Base-by-base conservation (phyloP, 2,113 vertebrate genomes). In the Xiphias gladius region DNA sequence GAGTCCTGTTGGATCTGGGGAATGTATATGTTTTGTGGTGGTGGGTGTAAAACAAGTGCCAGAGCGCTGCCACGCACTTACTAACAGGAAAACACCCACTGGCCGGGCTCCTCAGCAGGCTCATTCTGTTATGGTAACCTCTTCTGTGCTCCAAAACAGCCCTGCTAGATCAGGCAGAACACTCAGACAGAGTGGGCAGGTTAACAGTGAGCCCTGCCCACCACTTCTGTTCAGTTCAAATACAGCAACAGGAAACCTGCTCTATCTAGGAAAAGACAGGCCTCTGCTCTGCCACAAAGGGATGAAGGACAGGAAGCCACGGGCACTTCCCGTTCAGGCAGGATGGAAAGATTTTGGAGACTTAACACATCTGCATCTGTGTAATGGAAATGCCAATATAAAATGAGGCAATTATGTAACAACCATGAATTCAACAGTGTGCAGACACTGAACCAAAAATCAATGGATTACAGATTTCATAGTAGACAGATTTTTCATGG, bases 101-200 rank as follows among this genome's bases (percentile, higher is more conserved):
- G 52, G 8, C 67, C 71, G 61, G 70, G 55, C 86, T 80, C 76
- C 67, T 80, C 75, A 58, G 65, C 80, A 61, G 80, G 50, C 76
- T 52, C 63, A 70, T 75, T 90, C 73, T 94, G 93, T 94, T 94
- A 91, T 93, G 90, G 92, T 89, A 90, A 94, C 90, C 83, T 91
- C 90, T 63, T 76, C 62, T 74, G 79, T 69, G 79, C 83, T 93
- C 73, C 88, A 89, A 88, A 93, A 94, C 93, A 93, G 80, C 39
- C 68, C 72, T 35, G 77, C 84, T 91, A 85, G 68, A 91, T 86
- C 71, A 81, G 84, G 82, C 81, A 74, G 73, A 88, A 61, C 83
- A 54, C 81, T 86, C 75, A 85, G 76, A 76, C 84, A 32, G 80
- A 83, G 87, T 85, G 84, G 88, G 88, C 46, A 65, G 81, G 81